Percentiles rank a stretch among this genome's conserved stretches.
phyloP scores from a whole-genome alignment of 2,888 invertebrate species.

The Drosophila neotestacea region DNA sequence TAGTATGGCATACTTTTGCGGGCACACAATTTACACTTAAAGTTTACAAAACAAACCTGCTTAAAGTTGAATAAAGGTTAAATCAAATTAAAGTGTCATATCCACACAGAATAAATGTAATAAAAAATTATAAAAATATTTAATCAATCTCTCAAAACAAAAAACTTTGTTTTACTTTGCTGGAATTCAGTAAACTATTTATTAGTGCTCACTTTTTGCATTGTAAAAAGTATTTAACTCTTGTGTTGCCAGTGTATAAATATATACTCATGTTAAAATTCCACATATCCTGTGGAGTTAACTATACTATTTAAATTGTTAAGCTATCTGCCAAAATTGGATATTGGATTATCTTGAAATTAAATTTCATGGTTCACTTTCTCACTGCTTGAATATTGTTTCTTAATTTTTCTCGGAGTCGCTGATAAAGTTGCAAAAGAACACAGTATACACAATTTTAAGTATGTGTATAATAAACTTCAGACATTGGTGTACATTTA shows the following conservation, averaged over 20 bases:
- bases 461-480: constrained; percentile 38
- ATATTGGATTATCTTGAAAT: neutral
- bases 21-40: constrained; percentile 7
- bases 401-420: constrained; percentile 23
- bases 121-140: neutral
- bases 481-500: constrained; percentile 21
- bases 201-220: neutral
- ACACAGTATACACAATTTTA: neutral
- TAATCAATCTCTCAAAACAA: neutral
- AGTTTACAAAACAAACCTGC: neutral
- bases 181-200: neutral
- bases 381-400: neutral
- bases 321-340: neutral
- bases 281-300: neutral
- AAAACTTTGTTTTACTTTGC: neutral
- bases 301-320: constrained; percentile 4
- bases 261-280: no score
- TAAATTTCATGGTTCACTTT: neutral
- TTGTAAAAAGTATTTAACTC: no score
- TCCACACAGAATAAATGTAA: neutral
- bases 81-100: neutral
- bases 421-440: constrained; percentile 21
- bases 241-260: no score
- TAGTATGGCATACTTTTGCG: constrained; percentile 45
- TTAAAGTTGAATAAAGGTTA: neutral